A percentile compares a stretch with the other conserved stretches of the same genome.
Conservation (phyloP, 2,113 vertebrate genomes). For the Pluvianellus socialis region DNA sequence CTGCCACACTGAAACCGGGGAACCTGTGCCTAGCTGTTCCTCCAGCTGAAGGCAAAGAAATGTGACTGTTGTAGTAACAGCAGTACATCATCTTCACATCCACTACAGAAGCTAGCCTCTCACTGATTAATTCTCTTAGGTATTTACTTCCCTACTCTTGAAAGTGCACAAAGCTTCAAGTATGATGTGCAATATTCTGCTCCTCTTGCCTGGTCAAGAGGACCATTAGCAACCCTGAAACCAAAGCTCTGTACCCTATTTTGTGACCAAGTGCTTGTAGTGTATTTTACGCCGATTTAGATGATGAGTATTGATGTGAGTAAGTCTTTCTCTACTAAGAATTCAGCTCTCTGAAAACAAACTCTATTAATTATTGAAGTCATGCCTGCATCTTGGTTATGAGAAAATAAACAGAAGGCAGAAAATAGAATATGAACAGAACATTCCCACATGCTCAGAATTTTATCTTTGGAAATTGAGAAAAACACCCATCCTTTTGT, state of each 20-base stretch:
- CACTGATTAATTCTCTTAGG: neutral
- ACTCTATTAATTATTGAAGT: neutral
- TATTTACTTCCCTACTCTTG: neutral
- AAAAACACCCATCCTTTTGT: accelerated
- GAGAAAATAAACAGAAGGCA: neutral
- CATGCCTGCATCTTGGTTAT: neutral
- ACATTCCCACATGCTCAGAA: neutral
- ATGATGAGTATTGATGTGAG: neutral
- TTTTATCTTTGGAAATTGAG: neutral
- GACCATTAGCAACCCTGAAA: neutral
- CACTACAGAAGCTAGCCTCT: neutral
- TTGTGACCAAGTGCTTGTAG: neutral
- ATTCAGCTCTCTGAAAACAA: neutral
- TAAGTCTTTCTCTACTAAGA: neutral
- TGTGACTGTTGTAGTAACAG: neutral
- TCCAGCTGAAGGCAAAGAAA: neutral
- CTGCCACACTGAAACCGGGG: neutral
- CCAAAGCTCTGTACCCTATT: neutral
- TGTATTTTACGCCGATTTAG: neutral
- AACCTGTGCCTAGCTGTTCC: neutral
- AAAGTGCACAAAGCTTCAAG: neutral
- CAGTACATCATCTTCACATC: neutral
- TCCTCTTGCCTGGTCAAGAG: neutral
- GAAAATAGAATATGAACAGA: neutral
- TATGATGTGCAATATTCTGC: neutral